Conservation (phyloP, 2,888 invertebrate species). For the Ectobius pallidus region DNA sequence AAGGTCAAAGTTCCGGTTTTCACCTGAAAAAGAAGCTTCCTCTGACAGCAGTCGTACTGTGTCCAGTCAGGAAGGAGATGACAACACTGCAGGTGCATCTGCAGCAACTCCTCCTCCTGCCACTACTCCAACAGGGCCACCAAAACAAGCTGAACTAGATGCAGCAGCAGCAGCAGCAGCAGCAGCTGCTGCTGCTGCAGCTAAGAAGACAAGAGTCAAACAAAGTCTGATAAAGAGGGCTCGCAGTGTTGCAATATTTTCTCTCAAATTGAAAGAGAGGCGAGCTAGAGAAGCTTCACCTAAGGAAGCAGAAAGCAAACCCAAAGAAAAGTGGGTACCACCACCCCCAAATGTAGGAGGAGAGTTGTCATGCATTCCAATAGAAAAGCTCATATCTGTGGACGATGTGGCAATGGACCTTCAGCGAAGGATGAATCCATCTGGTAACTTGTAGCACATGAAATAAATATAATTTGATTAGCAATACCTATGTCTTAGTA, state of each 20-base stretch:
- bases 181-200: slow-evolving; percentile 56
- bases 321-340: slow-evolving; percentile 53
- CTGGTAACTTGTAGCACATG: slow-evolving; percentile 30
- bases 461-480: slow-evolving; percentile 3
- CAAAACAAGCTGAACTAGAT: slow-evolving; percentile 39
- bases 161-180: too few relatives aligned
- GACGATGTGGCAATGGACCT: slow-evolving; percentile 55
- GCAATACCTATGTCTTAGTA: slow-evolving; percentile 35
- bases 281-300: slow-evolving; percentile 79
- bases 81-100: slow-evolving; percentile 47
- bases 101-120: slow-evolving; percentile 3
- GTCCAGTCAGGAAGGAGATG: slow-evolving; percentile 59
- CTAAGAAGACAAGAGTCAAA: slow-evolving; percentile 69
- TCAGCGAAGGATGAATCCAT: slow-evolving; percentile 43
- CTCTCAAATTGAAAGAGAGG: slow-evolving; percentile 77
- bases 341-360: slow-evolving; percentile 71
- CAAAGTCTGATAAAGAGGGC: slow-evolving; percentile 83
- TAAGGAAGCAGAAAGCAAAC: slow-evolving; percentile 64
- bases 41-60: slow-evolving; percentile 63
- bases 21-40: slow-evolving; percentile 52
- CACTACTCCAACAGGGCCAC: background rate
- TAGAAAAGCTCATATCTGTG: slow-evolving; percentile 70
- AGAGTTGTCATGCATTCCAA: slow-evolving; percentile 82
- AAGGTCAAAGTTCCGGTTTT: slow-evolving; percentile 53
- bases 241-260: slow-evolving; percentile 84